Conservation (phyloP, 2,113 vertebrate genomes). For the Oreochromis spilurus region DNA sequence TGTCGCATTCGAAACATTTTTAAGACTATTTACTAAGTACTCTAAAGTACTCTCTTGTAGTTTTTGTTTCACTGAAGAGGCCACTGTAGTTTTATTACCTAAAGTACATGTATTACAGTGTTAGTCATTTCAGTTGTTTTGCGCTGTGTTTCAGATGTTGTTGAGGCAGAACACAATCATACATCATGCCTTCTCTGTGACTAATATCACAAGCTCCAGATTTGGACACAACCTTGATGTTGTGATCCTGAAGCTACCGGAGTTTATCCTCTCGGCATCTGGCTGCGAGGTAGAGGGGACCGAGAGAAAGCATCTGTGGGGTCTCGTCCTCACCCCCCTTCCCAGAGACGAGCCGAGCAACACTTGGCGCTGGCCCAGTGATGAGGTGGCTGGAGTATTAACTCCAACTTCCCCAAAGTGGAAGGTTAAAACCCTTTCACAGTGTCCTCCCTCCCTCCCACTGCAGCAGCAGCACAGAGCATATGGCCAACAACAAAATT, state of each 20-base stretch:
- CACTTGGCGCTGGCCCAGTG: constrained; percentile 52
- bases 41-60: background rate
- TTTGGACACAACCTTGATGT: constrained; percentile 56
- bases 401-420: constrained; percentile 38
- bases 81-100: background rate
- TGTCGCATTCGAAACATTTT: no score
- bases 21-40: background rate
- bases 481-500: constrained; percentile 40
- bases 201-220: constrained; percentile 31
- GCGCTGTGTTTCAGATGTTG: background rate
- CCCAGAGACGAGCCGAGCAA: constrained; percentile 12
- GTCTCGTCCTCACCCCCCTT: constrained; percentile 3
- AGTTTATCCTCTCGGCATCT: constrained; percentile 63
- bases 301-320: constrained; percentile 42
- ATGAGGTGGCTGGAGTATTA: constrained; percentile 56
- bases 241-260: constrained; percentile 43
- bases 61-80: background rate
- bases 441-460: constrained; percentile 14
- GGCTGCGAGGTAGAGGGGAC: constrained; percentile 38
- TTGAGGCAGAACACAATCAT: background rate
- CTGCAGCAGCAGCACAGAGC: constrained; percentile 27
- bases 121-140: background rate
- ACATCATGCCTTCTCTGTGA: constrained; percentile 18
- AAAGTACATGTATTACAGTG: background rate
- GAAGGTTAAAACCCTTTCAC: constrained; percentile 58